Evolutionary conservation across 2,888 invertebrate species (phyloP).

Genomic region (Onthophagus sagittarius): DNA sequence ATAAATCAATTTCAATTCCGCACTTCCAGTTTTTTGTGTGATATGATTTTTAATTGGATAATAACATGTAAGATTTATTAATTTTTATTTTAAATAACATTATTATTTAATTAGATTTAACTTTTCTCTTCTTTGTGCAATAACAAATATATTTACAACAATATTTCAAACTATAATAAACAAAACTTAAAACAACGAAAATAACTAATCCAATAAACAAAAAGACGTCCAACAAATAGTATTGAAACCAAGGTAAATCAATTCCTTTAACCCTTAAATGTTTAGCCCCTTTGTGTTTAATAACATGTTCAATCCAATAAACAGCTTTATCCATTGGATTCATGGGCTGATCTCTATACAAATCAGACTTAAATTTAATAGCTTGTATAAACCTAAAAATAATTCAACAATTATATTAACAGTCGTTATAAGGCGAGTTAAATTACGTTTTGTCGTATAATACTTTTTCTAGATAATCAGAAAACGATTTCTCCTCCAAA

Average conservation of each 20-base stretch:
- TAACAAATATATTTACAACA: background rate
- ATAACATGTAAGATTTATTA: no score
- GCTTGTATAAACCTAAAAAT: conserved; percentile 1
- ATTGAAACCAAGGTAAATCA: conserved; percentile 16
- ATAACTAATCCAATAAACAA: background rate
- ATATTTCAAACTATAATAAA: background rate
- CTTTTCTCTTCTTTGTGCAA: background rate
- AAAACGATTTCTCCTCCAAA: background rate
- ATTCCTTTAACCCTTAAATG: conserved; percentile 11
- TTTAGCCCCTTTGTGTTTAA: conserved; percentile 16
- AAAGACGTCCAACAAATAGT: conserved; percentile 12
- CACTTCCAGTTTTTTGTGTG: no score
- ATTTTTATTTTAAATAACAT: no score
- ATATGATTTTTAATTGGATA: no score
- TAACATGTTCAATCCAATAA: conserved; percentile 17
- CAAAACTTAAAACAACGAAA: background rate
- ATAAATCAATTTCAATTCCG: no score
- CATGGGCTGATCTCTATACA: conserved; percentile 7
- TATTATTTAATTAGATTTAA: background rate
- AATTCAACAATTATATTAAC: no score
- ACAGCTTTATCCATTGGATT: conserved; percentile 17
- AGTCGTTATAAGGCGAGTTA: no score
- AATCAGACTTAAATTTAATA: conserved; percentile 4
- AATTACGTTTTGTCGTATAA: background rate
- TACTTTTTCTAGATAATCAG: background rate